Base-by-base conservation (phyloP, 2,888 invertebrate species). In the Synanthedon tipuliformis region DNA sequence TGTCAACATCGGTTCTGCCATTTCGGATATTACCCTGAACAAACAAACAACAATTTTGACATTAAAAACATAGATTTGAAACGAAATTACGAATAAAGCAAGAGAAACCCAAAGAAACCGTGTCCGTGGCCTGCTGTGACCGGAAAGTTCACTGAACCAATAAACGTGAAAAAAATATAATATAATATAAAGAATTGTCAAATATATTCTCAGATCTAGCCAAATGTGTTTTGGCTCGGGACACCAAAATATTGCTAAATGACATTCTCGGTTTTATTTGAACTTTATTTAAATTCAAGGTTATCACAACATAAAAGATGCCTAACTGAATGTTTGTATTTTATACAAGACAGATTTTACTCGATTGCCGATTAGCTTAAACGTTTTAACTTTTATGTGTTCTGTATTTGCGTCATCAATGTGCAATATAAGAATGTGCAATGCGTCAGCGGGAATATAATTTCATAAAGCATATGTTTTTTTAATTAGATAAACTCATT, bases 81-180 rank as follows among this genome's bases (percentile, higher is more conserved):
- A 10, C 10, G 10, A 34, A 34, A 10, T 34, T 10, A 34, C 34
- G n/a, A 45, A 45, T 15, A 45, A 45, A n/a, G n/a, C 45, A 45
- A 45, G 13, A 45, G n/a, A 45, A 45, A n/a, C n/a, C 27, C 60
- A 62, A 62, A 56, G 52, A 67, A 71, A 66, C 61, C 63, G 61
- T 63, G 68, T 57, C 66, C 59, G 59, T 57, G 63, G 58, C 65
- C 67, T 68, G 54, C 62, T 61, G 63, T 70, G 75, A 75, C 75
- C 70, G 69, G 62, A 59, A 69, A 71, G 76, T 73, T 77, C 75
- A 73, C 60, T 74, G 75, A 77, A 75, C 77, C 69, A 66, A 56
- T 55, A 65, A 34, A 34, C 34, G 34, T 34, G 34, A 34, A 34
- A 34, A 34, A 34, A 10, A 34, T 7, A 8, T 63, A 61, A 8